Evolutionary conservation across 2,888 invertebrate genomes (phyloP), one percentile per base, ranked within the genome.

Genomic region (Oscheius sp.): DNA sequence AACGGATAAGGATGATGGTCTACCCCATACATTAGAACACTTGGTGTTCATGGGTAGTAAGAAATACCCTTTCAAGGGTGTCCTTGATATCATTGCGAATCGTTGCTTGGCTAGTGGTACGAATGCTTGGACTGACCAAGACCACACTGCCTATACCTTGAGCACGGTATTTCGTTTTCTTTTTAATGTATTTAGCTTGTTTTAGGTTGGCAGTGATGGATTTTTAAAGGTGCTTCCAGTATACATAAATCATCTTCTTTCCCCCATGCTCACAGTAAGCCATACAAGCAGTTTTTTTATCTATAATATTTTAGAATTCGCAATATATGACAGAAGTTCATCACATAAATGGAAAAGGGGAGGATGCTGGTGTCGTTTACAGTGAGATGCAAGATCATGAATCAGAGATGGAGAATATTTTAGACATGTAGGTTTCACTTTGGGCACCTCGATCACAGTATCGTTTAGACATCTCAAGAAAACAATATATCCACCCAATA

Each of bases 311-410:
- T 29, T 85, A 93, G 93, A 93, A 95, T 80, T 91, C 93, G 78
- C 94, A 92, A 1, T 96, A 93, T 88, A 90, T 92, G 35, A 96
- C 95, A 0, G 96, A 96, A 90, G 95, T 96, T 0, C 95, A 96
- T 89, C 95, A 96, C 89, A 91, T 96, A 76, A 94, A 93, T 84
- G 93, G 93, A 0, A 93, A 93, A 75, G 96, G 95, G 0, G 93
- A 94, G 80, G 93, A 96, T 91, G 94, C 93, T 13, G 96, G 96
- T 21, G 94, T 96, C 16, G 95, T 96, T n/a, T 96, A 96, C 89
- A 94, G 94, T 89, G 96, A 96, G 91, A 95, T 95, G 94, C 95
- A 87, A 75, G 86, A 85, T 72, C 77, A 84, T 66, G 87, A 87
- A 69, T 76, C 79, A 1, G 87, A 87, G 45, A 84, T 88, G 86